Conservation (phyloP, 2,797 vertebrate species). For the Megaceryle alcyon region DNA sequence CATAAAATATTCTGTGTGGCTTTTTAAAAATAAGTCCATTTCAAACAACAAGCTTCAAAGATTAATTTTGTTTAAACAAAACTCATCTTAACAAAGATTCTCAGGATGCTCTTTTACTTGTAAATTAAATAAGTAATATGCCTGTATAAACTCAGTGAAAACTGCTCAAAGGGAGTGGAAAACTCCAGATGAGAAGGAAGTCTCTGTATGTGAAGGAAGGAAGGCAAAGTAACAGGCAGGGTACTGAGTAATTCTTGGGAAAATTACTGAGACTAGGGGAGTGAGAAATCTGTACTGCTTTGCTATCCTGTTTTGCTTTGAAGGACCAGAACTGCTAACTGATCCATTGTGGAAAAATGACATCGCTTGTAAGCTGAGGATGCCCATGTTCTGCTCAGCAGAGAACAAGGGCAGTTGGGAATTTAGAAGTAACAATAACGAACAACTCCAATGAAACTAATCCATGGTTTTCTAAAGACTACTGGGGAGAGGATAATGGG, state of each 20-base stretch:
- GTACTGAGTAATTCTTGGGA: background rate
- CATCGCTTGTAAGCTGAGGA: background rate
- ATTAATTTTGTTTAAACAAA: background rate
- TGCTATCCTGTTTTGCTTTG: background rate
- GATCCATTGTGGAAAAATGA: background rate
- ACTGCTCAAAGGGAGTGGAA: background rate
- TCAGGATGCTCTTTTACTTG: background rate
- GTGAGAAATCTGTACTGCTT: background rate
- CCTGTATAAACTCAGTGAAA: background rate
- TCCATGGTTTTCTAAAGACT: background rate
- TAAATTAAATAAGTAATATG: background rate
- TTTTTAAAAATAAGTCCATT: background rate
- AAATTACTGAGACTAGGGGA: background rate
- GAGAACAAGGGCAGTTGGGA: background rate
- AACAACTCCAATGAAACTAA: background rate
- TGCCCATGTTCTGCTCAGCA: background rate
- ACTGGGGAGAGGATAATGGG: background rate
- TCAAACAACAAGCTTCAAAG: background rate
- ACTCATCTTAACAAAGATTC: background rate
- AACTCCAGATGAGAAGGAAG: background rate
- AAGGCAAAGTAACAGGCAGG: background rate
- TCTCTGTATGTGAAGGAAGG: accelerated
- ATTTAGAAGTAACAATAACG: background rate
- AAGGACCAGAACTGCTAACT: background rate
- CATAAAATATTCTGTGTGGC: background rate